Evolutionary conservation across 2,797 vertebrate genomes (phyloP).

Genomic region (Mus spretus): DNA sequence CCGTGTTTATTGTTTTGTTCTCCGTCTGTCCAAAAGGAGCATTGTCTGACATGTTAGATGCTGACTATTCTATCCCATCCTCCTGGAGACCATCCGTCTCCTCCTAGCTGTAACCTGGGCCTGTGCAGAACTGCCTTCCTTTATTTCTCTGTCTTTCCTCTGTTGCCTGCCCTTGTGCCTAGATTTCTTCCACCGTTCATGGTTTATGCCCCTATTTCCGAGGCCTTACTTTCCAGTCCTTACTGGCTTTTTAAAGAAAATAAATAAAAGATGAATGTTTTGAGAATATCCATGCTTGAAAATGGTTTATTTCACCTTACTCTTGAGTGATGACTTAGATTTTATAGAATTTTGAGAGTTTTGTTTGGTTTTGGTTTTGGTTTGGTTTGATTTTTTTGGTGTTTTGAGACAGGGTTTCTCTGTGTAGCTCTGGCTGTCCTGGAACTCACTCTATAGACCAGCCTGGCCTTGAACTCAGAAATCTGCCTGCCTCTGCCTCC

Average conservation of each 20-base stretch:
- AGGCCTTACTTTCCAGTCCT: not conserved
- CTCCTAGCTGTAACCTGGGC: not conserved
- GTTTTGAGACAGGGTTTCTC: no score
- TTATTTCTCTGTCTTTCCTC: not conserved
- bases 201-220: conserved; percentile 36
- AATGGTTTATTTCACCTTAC: conserved; percentile 7
- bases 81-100: not conserved
- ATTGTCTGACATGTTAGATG: not conserved
- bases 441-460: no score
- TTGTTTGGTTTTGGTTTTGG: no score
- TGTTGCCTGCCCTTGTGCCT: not conserved
- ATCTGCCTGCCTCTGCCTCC: no score
- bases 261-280: conserved; percentile 40
- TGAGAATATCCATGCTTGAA: conserved; percentile 34
- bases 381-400: no score
- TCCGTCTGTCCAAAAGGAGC: conserved; percentile 39
- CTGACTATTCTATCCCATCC: not conserved
- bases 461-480: no score
- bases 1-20: not conserved
- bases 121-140: not conserved
- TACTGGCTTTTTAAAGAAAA: conserved; percentile 61
- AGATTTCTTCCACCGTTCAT: conserved; percentile 27
- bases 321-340: conserved; percentile 40
- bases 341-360: conserved; percentile 38
- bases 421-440: no score